Evolutionary conservation across 2,113 vertebrate genomes (phyloP), one percentile per base, ranked within the genome.

Genomic region (Percina caprodes): DNA sequence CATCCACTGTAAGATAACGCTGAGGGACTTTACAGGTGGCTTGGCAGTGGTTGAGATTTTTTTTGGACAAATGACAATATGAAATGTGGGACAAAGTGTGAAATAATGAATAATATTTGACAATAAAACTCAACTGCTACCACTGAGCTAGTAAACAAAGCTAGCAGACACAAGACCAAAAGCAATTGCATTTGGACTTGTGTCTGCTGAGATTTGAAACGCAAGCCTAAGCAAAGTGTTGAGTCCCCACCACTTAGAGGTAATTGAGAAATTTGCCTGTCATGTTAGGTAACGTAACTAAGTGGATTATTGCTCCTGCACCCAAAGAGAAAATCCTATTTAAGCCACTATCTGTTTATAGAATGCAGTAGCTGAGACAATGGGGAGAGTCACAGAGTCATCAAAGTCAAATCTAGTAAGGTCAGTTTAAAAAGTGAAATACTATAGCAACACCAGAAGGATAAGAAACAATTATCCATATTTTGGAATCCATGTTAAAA

Each of bases 221-320:
- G 78, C 86, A 81, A 65, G 48, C 66, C 75, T 76, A 56, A 87
- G 87, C 86, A 87, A 78, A 84, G 71, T 83, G 77, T 73, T 80
- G 56, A 61, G 74, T 83, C 69, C 48, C 58, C 49, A 87, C 74
- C 89, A 90, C 90, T 91, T 87, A 87, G 21, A 19, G 63, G 52
- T 72, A 83, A 89, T 88, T 88, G 86, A 65, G 84, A 84, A 87
- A 79, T 86, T 66, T 88, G 75, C 67, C 62, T 74, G 83, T 83
- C 87, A 84, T 82, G 79, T 85, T 71, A 71, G 83, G 68, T 86
- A 87, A 89, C 8, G 54, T 81, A 77, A 85, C 88, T 91, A 93
- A 91, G 89, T 93, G 92, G 91, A 93, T 93, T 93, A 91, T 87
- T 91, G 75, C 83, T 62, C 71, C 76, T 66, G 72, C 83, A 82